Base-by-base conservation (phyloP, 2,113 vertebrate genomes). In the Patagioenas fasciata region DNA sequence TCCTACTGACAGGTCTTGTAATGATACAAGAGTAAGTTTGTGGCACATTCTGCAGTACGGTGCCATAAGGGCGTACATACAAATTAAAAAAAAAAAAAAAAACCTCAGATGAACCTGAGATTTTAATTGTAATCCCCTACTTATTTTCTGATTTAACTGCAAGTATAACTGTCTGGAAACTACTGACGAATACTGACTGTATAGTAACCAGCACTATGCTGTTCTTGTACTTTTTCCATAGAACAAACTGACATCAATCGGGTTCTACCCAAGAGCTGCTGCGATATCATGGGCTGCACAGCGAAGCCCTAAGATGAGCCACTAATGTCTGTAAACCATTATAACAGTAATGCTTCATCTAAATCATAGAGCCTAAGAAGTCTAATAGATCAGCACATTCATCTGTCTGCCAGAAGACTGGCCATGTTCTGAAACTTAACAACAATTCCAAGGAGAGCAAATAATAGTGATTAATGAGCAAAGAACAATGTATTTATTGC, bases 401-500 rank as follows among this genome's bases (percentile, higher is more conserved):
- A 69, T 87, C 73, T 80, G 40, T 51, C 80, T 92, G 86, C 69
- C 91, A 92, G 61, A 86, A 83, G 20, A 84, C 53, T 79, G 65
- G 40, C 65, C 57, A 54, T 84, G 72, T 75, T 83, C 94, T 88
- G 85, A 95, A 92, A 94, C 81, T 86, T 97, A 78, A 82, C 58
- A 92, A 80, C 75, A 94, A 78, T 85, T 84, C 91, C 88, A 93
- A 95, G 85, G 85, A 88, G 73, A 92, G 44, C 50, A 96, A 92
- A 91, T 89, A 95, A 86, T 56, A 91, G 85, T 85, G 73, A 92
- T 92, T 95, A 94, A 92, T 1, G 53, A 94, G 90, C 48, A 90
- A 94, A 96, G 82, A 95, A 89, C 92, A 93, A 93, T 69, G 70
- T 38, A 57, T 62, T 92, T 93, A 81, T 58, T 94, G 90, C 80